Conservation (phyloP, 2,113 vertebrate species). For the Dasyurus viverrinus region DNA sequence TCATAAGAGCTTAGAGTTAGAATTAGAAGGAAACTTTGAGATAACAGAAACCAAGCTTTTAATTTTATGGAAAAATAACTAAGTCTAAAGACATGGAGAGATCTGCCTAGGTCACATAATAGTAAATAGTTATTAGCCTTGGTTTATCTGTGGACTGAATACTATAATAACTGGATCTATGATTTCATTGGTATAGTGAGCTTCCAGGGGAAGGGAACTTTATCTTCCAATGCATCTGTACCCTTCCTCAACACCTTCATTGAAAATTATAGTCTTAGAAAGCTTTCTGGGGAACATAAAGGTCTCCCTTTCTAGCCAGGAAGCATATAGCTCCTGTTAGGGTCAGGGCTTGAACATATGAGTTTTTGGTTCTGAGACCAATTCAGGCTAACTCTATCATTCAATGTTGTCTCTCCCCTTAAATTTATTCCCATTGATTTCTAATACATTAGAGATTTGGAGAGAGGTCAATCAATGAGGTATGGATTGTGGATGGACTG, state of each 20-base stretch:
- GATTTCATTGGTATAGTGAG: not conserved
- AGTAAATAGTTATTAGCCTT: not conserved
- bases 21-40: not conserved
- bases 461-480: not conserved
- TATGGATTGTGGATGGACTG: not conserved
- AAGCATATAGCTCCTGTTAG: not conserved
- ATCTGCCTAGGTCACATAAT: not conserved
- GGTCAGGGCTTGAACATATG: not conserved
- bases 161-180: not conserved
- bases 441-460: not conserved
- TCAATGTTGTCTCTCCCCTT: not conserved
- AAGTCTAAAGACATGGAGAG: not conserved
- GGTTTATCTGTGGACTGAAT: not conserved
- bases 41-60: not conserved
- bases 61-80: not conserved
- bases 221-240: not conserved
- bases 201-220: not conserved
- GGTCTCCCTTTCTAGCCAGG: not conserved
- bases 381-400: not conserved
- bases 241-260: not conserved
- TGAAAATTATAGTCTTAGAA: not conserved
- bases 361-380: not conserved
- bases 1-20: not conserved
- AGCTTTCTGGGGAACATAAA: not conserved
- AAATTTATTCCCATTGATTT: not conserved